These are phyloP conservation scores for Oreotragus oreotragus DNA, from an alignment of 2,113 vertebrate genomes.

Conservation along the genomic window DNA sequence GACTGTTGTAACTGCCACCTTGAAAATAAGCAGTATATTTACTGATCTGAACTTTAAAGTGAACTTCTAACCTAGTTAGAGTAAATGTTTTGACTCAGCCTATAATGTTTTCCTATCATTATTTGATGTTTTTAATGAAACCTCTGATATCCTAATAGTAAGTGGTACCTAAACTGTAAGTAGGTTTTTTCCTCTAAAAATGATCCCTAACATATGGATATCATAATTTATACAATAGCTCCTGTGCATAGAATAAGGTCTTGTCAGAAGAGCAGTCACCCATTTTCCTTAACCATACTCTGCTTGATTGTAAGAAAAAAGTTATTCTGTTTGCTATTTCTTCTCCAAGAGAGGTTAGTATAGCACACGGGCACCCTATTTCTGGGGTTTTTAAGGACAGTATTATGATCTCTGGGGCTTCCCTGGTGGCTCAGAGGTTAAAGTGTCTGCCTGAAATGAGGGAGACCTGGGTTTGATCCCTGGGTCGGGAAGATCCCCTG, in stretches of 20 bases:
- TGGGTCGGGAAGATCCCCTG: too few relatives aligned
- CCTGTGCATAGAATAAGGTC: background rate
- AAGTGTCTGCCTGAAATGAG: too few relatives aligned
- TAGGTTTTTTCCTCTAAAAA: background rate
- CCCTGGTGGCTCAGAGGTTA: too few relatives aligned
- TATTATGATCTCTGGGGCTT: constrained; percentile 34
- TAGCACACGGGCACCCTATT: background rate
- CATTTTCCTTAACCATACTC: background rate
- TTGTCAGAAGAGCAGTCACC: background rate
- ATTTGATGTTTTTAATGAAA: background rate
- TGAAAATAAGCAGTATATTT: constrained; percentile 45
- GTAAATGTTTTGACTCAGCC: constrained; percentile 14
- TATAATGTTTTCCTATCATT: background rate
- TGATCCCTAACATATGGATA: background rate
- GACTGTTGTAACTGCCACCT: background rate
- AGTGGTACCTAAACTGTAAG: background rate
- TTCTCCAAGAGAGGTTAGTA: background rate
- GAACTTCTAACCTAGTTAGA: constrained; percentile 72
- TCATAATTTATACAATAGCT: background rate
- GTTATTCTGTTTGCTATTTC: background rate
- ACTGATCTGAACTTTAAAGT: constrained; percentile 56
- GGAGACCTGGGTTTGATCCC: too few relatives aligned
- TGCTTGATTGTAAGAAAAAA: background rate
- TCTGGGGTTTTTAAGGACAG: constrained; percentile 14
- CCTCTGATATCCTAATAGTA: background rate